Percentiles rank a stretch among this genome's conserved stretches.
Conservation (phyloP, 2,113 vertebrate genomes). For the Lasiurus borealis region DNA sequence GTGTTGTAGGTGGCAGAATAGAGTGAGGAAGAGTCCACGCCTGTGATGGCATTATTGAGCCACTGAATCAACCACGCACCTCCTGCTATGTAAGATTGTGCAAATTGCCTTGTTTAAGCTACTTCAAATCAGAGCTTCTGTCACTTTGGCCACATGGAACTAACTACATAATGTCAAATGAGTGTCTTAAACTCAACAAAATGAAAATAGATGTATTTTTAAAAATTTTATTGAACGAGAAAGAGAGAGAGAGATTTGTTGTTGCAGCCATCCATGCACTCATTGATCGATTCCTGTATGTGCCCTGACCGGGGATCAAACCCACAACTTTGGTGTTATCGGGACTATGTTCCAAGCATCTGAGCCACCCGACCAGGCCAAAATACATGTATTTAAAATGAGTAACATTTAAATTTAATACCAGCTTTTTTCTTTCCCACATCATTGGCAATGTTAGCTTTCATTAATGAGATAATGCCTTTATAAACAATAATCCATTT, state of each 20-base stretch:
- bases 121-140: conserved; percentile 2
- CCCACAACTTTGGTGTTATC: neutral
- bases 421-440: neutral
- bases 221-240: neutral
- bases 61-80: neutral
- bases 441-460: conserved; percentile 35
- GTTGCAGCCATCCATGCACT: neutral
- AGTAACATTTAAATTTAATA: conserved; percentile 19
- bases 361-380: neutral
- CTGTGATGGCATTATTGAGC: neutral
- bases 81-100: neutral
- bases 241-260: no score
- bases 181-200: conserved; percentile 13
- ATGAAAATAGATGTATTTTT: neutral
- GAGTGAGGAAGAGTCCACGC: neutral
- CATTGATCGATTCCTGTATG: neutral
- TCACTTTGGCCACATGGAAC: neutral
- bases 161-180: neutral
- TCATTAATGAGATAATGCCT: conserved; percentile 24
- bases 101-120: conserved; percentile 29
- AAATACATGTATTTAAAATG: conserved; percentile 43
- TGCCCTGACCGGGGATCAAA: neutral
- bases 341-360: neutral
- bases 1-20: neutral
- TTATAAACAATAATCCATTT: conserved; percentile 44